phyloP scores from a whole-genome alignment of 2,888 invertebrate genomes.

The Fissipunctia ypsillon region DNA sequence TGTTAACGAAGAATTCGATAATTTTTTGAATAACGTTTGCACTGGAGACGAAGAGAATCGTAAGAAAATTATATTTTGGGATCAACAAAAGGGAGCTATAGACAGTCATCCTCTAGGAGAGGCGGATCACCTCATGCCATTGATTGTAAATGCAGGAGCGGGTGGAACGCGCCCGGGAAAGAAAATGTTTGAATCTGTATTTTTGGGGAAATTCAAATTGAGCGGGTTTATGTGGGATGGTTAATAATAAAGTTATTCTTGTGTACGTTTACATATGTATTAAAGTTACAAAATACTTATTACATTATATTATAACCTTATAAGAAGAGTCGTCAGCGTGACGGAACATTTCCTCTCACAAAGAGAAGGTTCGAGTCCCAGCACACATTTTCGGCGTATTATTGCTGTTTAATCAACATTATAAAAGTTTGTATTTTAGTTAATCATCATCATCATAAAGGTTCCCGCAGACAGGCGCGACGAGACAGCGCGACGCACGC shows the following conservation, averaged over 20 bases:
- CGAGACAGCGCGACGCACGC: too few species aligned
- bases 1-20: conserved; percentile 54
- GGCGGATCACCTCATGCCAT: conserved; percentile 78
- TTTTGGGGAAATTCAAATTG: conserved; percentile 68
- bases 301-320: too few species aligned
- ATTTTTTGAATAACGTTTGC: conserved; percentile 56
- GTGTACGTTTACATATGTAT: not conserved
- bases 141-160: conserved; percentile 75
- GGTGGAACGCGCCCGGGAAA: conserved; percentile 68
- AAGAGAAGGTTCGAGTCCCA: too few species aligned
- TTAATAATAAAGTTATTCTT: not conserved
- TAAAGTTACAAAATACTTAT: not conserved
- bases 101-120: conserved; percentile 71
- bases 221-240: conserved; percentile 75
- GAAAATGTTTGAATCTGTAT: conserved; percentile 71
- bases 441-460: too few species aligned
- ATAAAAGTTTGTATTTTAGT: too few species aligned
- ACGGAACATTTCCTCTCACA: too few species aligned
- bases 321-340: too few species aligned
- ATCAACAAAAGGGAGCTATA: conserved; percentile 61
- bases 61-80: conserved; percentile 68
- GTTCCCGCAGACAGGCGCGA: too few species aligned
- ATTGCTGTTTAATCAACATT: too few species aligned
- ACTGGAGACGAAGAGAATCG: conserved; percentile 70
- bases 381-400: too few species aligned